phyloP scores from a whole-genome alignment of 2,888 invertebrate species.

The Agriopis aurantiaria region DNA sequence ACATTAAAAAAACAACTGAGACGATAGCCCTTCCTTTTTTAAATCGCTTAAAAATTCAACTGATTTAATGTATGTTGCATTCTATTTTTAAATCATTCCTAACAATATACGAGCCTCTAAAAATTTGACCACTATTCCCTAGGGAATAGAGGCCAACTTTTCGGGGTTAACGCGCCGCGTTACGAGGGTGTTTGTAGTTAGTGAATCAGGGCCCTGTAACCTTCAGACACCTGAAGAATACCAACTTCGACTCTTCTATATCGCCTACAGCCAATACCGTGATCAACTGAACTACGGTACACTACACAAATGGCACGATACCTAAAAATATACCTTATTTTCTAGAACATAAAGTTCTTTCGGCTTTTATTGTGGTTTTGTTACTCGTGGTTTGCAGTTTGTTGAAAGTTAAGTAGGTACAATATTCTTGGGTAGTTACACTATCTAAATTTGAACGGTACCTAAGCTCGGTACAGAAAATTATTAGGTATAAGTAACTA shows the following conservation, averaged over 20 bases:
- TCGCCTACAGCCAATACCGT: slow-evolving; percentile 68
- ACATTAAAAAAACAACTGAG: no score
- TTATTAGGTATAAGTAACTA: neutral
- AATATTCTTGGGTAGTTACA: neutral
- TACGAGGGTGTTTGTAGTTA: no score
- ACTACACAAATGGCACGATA: neutral
- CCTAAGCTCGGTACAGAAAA: neutral
- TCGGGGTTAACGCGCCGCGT: no score
- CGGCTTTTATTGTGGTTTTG: neutral
- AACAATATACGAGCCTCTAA: no score
- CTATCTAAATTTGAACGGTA: slow-evolving; percentile 1
- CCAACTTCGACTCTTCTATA: slow-evolving; percentile 54
- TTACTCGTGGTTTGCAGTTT: slow-evolving; percentile 16
- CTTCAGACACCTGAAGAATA: slow-evolving; percentile 24
- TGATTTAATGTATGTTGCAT: no score
- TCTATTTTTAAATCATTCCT: no score
- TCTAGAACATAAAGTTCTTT: neutral
- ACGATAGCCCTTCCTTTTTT: no score
- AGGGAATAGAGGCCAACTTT: no score
- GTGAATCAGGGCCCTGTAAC: neutral
- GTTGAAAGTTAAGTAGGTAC: slow-evolving; percentile 6
- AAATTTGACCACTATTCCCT: no score
- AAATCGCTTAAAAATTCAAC: no score
- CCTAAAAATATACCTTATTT: neutral
- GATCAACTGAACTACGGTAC: slow-evolving; percentile 57